Base-by-base conservation (phyloP, 2,113 vertebrate genomes). In the Cebus imitator region DNA sequence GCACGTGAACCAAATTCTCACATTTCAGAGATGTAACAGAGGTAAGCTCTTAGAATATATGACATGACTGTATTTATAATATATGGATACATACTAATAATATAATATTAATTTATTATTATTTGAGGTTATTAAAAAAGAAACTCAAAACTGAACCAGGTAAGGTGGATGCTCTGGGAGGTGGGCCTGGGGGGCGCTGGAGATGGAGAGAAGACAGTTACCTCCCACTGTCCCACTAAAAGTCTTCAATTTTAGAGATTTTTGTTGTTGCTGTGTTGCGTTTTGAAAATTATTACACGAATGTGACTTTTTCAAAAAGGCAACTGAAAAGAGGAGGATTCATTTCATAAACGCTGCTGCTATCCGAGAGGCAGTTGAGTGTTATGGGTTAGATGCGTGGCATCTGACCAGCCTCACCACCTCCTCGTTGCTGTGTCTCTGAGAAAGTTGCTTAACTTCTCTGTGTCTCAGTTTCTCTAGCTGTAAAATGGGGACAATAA, bases 371-470 rank as follows among this genome's bases (percentile, higher is more conserved):
- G 52, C 52, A 21, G 45, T 1, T 0, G 32, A 35, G 18, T 1
- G 0, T 6, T 45, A 64, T 0, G n/a, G 72, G 37, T 6, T 30
- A 21, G 55, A 55, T 6, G 17, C 32, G 0, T 0, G 25, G 35
- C 1, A 25, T 17, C 45, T 3, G 30, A 11, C 11, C 70, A 14
- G 73, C 23, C 9, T n/a, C 2, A 0, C 61, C 27, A 17, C 58
- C 25, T 11, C 40, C 87, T 79, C 17, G 2, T 32, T 64, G 6
- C 83, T 52, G 43, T 45, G 84, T 25, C 66, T 58, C 58, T 57
- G 52, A 48, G 75, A 37, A 72, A 27, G 8, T 1, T 17, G 76
- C 76, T 72, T 43, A 37, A 30, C 18, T 32, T 17, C 21, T 58
- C 48, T 61, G 87, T 37, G 95, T 21, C 90, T 94, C 57, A 3